Evolutionary conservation across 2,797 vertebrate species (phyloP).

Genomic region (Sebastes trivittatus): DNA sequence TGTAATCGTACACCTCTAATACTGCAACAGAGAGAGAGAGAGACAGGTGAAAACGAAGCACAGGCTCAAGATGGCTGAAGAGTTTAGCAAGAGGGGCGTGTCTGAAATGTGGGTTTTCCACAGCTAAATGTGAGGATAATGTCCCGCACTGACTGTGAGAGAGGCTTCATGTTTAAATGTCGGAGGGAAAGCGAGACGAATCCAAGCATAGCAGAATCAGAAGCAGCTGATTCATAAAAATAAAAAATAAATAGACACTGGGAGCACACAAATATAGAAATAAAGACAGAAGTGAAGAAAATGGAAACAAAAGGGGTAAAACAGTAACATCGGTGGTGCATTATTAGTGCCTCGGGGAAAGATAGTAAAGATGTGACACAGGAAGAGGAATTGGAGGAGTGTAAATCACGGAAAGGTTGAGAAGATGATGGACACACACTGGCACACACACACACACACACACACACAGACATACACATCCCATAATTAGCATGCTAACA

Average conservation of each 20-base stretch:
- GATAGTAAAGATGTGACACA: constrained; percentile 4
- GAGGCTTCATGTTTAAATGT: background rate
- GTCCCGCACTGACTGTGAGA: background rate
- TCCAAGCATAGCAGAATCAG: constrained; percentile 30
- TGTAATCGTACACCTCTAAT: constrained; percentile 53
- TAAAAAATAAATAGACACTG: background rate
- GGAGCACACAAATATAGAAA: constrained; percentile 1
- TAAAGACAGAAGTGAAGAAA: constrained; percentile 5
- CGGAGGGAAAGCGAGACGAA: background rate
- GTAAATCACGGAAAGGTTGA: constrained; percentile 50
- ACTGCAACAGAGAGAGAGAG: background rate
- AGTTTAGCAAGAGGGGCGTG: background rate
- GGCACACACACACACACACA: constrained; percentile 40
- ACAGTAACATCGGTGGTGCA: constrained; percentile 20
- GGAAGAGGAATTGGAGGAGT: constrained; percentile 33
- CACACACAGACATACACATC: constrained; percentile 51
- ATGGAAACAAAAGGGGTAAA: constrained; percentile 36
- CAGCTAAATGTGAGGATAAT: constrained; percentile 8
- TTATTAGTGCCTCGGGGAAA: constrained; percentile 32
- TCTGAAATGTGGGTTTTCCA: constrained; percentile 9
- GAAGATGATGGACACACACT: constrained; percentile 47
- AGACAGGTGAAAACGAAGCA: constrained; percentile 15
- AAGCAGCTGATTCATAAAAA: constrained; percentile 35
- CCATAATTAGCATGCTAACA: constrained; percentile 81
- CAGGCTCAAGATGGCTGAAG: background rate